Evolutionary conservation across 2,113 vertebrate genomes (phyloP), one percentile per base, ranked within the genome.

Genomic region (Holacanthus passer): DNA sequence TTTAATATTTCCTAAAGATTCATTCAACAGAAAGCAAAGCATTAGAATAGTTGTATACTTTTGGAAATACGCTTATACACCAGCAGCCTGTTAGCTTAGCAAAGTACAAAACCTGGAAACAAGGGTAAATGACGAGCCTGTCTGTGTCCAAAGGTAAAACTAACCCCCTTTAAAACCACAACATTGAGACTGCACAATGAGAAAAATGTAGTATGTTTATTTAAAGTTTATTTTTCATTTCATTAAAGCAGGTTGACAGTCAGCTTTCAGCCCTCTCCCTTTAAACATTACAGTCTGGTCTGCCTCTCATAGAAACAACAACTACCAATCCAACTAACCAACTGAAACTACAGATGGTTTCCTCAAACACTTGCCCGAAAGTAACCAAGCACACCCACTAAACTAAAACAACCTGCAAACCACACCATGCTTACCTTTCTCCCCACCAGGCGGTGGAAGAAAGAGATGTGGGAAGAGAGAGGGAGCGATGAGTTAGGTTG

Each of bases 361-460:
- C 41, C n/a, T 66, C 48, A 37, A 31, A 68, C 10, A 13, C 14
- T 8, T 47, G 29, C 22, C 20, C 9, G 5, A n/a, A 41, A 41
- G 43, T 14, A 55, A 41, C 4, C 37, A 35, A 55, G 24, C 32
- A 64, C 14, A 10, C 16, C 20, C 2, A 4, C 45, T 20, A 24
- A 68, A 68, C 19, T 32, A 39, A 67, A 31, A 32, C 1, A 62
- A 20, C 7, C 27, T 39, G 5, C 6, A 22, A 43, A 63, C 52
- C 3, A 24, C 19, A 0, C 2, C 24, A 1, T n/a, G 16, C 19
- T 79, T 86, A 94, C 94, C 94, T 92, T 91, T 86, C 45, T 78
- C 59, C 37, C 13, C 50, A 47, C 64, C 77, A 48, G 83, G 58
- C 14, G n/a, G 55, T 55, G 84, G 70, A 81, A 77, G 75, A 73